Percentiles rank a stretch among this genome's conserved stretches.
Conservation (phyloP, 2,888 invertebrate species). For the Noctuana brunneofusca region DNA sequence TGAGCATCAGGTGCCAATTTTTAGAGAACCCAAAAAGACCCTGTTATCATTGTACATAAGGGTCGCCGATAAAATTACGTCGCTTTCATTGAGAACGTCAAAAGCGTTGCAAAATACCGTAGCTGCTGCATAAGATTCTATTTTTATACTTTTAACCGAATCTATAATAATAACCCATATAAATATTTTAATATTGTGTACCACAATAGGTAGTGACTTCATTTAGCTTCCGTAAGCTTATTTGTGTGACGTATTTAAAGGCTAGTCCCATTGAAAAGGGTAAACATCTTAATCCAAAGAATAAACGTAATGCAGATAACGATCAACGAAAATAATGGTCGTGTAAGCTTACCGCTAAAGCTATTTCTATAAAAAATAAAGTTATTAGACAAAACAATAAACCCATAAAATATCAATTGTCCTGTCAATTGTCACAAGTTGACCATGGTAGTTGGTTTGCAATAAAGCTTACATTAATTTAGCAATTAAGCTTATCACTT, state of each 20-base stretch:
- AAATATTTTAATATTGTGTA: too few species aligned
- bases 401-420: conserved; percentile 18
- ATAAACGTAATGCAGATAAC: conserved; percentile 7
- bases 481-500: conserved; percentile 12
- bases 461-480: conserved; percentile 17
- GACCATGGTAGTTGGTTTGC: conserved; percentile 10
- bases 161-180: too few species aligned
- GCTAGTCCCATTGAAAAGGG: conserved; percentile 6
- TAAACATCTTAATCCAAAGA: background rate
- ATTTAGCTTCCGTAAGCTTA: background rate
- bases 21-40: conserved; percentile 72
- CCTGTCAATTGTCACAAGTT: background rate
- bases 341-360: conserved; percentile 36
- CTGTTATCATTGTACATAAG: conserved; percentile 50
- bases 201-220: too few species aligned
- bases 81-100: background rate
- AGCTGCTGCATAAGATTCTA: too few species aligned
- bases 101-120: too few species aligned
- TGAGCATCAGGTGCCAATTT: conserved; percentile 61
- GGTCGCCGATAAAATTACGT: conserved; percentile 2
- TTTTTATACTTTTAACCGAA: too few species aligned
- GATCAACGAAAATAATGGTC: conserved; percentile 29
- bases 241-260: conserved; percentile 3
- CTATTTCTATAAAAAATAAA: conserved; percentile 17
- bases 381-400: conserved; percentile 18